Evolutionary conservation across 1,140 invertebrate species (phyloP), one percentile per base, ranked within the genome.

Genomic region (Lutraria rhynchaena): DNA sequence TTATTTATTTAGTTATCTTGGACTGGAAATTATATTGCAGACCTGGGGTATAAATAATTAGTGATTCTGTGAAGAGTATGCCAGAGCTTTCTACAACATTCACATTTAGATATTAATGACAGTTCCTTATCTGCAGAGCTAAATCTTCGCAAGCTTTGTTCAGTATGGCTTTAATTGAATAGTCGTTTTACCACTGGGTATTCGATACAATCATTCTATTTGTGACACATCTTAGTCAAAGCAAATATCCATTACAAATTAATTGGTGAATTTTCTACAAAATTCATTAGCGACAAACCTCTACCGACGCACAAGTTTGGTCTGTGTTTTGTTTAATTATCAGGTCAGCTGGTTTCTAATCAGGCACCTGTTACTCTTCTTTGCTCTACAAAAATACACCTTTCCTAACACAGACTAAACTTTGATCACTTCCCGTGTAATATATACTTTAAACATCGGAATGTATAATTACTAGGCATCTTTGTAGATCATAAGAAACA

Each of bases 271-370:
- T 41, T 67, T 67, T 67, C 63, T 27, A 46, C 63, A 13, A 67
- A 67, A 46, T 67, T 67, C 63, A 67, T 67, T 67, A 46, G 63
- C 44, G n/a, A n/a, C n/a, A n/a, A n/a, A n/a, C n/a, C n/a, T n/a
- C n/a, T n/a, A n/a, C n/a, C n/a, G n/a, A n/a, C n/a, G n/a, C n/a
- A n/a, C n/a, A n/a, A n/a, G n/a, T n/a, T n/a, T n/a, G n/a, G n/a
- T n/a, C 24, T 15, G 35, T 65, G 35, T 65, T 41, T 65, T 41
- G 35, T 41, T 46, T 65, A 65, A 65, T 65, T 65, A 65, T 44
- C 46, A 65, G 61, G 61, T 41, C 61, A 65, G 46, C n/a, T 44
- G 37, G 37, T 41, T 24, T 44, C 22, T 65, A 65, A 65, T 65
- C 19, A 3, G 37, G 61, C 61, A 65, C 61, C 61, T 65, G 61